Evolutionary conservation across 2,113 vertebrate species (phyloP), one percentile per base, ranked within the genome.

Genomic region (Ammodytes dubius): DNA sequence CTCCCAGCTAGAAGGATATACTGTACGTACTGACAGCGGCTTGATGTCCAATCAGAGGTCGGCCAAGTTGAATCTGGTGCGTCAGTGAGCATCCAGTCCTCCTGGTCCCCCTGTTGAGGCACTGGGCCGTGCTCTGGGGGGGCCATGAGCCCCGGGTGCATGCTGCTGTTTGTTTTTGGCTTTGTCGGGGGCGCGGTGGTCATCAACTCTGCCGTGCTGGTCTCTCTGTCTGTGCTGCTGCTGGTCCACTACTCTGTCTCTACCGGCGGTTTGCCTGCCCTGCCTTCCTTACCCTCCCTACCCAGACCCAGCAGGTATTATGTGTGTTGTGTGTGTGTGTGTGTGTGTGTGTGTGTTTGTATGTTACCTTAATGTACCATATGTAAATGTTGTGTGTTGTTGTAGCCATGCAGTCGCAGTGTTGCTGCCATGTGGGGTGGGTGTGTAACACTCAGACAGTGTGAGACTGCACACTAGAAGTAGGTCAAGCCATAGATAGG

Each of bases 91-190:
- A 49, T 47, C 53, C 43, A 39, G 60, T 63, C 65, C 68, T 64
- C 39, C 50, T 40, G 19, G 47, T 70, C 67, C 60, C 27, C 5
- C 5, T 27, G 8, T 94, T 83, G 92, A 93, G 94, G 94, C 88
- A 81, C 90, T 94, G 93, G 96, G 96, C 95, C 95, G 96, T 96
- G 96, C 95, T 96, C 93, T 94, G 95, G 40, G 96, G 96, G 95
- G 95, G 96, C 95, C 97, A 99, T 99, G 98, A 99, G 95, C 96
- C 98, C 98, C 86, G 96, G 97, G 90, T 98, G 97, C 95, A 98
- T 99, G 98, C 97, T 99, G 95, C 97, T 99, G 87, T 97, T 99
- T 96, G 97, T 99, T 94, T 99, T 99, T 95, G 98, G 98, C 96
- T 99, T 99, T 81, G 97, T 99, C 87, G 98, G 98, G 86, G 98